A percentile compares a stretch with the other conserved stretches of the same genome.
These are phyloP conservation scores for Lagocephalus sceleratus DNA, from an alignment of 2,797 vertebrate genomes.

Conservation along the genomic window DNA sequence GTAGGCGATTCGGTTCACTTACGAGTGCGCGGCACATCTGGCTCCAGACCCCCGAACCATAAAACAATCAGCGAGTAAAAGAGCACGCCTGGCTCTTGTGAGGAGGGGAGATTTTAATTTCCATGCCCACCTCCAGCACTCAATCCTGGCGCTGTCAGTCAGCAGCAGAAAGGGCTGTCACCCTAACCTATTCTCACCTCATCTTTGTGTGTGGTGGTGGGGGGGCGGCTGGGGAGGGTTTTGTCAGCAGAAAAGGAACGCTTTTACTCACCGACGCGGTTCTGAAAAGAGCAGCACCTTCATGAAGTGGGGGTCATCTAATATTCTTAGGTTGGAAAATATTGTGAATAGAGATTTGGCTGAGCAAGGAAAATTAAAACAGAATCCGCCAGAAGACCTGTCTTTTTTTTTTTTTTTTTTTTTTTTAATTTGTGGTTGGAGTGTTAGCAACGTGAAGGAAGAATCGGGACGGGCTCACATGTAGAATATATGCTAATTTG, in stretches of 20 bases:
- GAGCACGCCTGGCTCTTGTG: slow-evolving; percentile 41
- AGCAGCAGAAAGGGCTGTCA: slow-evolving; percentile 40
- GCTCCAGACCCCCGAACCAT: slow-evolving; percentile 22
- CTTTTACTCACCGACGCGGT: slow-evolving; percentile 69
- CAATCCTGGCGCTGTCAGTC: slow-evolving; percentile 50
- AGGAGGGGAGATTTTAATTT: slow-evolving; percentile 63
- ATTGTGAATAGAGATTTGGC: slow-evolving; percentile 29
- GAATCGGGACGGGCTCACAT: slow-evolving; percentile 16
- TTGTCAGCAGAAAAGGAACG: slow-evolving; percentile 52
- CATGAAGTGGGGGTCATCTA: slow-evolving; percentile 59
- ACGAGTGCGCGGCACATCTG: slow-evolving; percentile 49
- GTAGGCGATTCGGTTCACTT: slow-evolving; percentile 34
- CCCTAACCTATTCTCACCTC: slow-evolving; percentile 38
- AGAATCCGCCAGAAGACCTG: neutral
- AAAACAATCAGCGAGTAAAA: slow-evolving; percentile 69
- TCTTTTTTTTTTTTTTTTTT: too few relatives aligned
- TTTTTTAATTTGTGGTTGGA: slow-evolving; percentile 27
- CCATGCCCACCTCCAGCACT: slow-evolving; percentile 32
- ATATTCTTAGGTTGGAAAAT: slow-evolving; percentile 51
- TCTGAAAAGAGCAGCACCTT: slow-evolving; percentile 53
- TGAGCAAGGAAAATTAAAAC: slow-evolving; percentile 55
- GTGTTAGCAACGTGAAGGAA: slow-evolving; percentile 45
- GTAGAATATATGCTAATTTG: too few relatives aligned
- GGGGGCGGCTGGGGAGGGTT: slow-evolving; percentile 42
- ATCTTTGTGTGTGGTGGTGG: slow-evolving; percentile 31